Conservation (phyloP, 2,797 vertebrate species). For the Semotilus atromaculatus region DNA sequence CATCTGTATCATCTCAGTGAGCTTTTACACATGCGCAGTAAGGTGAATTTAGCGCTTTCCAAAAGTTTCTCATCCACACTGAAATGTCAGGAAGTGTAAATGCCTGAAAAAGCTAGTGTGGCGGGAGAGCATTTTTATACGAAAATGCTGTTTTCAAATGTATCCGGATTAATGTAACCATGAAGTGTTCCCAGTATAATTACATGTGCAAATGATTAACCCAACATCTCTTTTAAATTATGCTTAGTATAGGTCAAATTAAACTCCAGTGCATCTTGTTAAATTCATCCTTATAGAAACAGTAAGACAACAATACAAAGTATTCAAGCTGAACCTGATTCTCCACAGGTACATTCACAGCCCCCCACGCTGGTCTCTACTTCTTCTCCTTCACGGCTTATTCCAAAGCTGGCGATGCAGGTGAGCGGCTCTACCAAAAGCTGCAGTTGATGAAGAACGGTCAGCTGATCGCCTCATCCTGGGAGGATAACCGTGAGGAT, state of each 20-base stretch:
- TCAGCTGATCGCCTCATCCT: conserved; percentile 53
- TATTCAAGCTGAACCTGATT: not conserved
- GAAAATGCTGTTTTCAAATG: no score
- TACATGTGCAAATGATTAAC: no score
- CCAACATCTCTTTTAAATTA: not conserved
- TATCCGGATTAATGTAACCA: no score
- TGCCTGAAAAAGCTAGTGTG: no score
- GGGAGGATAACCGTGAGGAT: conserved; percentile 80
- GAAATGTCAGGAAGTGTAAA: no score
- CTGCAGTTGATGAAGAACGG: conserved; percentile 72
- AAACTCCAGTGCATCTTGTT: not conserved
- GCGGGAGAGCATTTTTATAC: no score
- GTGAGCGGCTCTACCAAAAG: conserved; percentile 69
- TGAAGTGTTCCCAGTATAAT: not conserved
- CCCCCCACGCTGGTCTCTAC: conserved; percentile 69
- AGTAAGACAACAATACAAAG: no score
- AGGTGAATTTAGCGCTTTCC: no score
- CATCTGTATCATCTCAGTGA: no score
- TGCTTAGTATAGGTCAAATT: no score
- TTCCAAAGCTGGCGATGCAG: conserved; percentile 56
- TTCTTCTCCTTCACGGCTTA: conserved; percentile 72
- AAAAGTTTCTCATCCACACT: no score
- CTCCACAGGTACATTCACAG: conserved; percentile 75
- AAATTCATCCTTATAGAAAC: not conserved
- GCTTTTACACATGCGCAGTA: no score